phyloP scores from a whole-genome alignment of 2,888 invertebrate genomes.

The Plutella xylostella region DNA sequence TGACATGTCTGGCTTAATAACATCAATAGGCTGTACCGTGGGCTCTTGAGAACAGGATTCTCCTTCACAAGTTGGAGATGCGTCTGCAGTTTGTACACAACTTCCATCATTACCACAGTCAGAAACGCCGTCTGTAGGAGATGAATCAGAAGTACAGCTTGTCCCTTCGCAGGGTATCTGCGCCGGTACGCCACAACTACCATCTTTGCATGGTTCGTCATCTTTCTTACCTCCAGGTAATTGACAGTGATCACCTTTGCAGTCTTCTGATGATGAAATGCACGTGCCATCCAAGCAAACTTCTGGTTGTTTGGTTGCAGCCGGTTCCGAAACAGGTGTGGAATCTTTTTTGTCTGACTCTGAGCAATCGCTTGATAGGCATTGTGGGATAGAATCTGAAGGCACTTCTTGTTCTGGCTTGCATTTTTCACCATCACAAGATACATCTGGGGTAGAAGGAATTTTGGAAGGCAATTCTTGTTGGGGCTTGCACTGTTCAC shows the following conservation, averaged over 20 bases:
- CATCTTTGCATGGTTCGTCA: conserved; percentile 25
- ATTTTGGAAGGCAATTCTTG: too few species aligned
- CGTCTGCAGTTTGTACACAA: conserved; percentile 15
- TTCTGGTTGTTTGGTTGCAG: conserved; percentile 15
- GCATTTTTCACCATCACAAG: conserved; percentile 43
- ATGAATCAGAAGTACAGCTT: conserved; percentile 18
- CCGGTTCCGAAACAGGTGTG: neutral
- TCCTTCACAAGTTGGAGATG: conserved; percentile 22
- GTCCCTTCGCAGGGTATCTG: conserved; percentile 20
- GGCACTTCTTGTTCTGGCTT: conserved; percentile 27
- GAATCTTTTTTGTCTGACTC: conserved; percentile 26
- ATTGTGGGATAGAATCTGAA: conserved; percentile 19
- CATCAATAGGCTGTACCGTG: too few species aligned
- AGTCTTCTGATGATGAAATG: conserved; percentile 18
- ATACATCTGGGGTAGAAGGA: conserved; percentile 30
- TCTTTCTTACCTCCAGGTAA: neutral
- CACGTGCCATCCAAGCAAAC: conserved; percentile 21
- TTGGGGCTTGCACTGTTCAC: conserved; percentile 20
- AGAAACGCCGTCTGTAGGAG: conserved; percentile 15
- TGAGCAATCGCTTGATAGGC: conserved; percentile 26
- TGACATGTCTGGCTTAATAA: conserved; percentile 14
- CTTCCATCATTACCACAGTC: conserved; percentile 21
- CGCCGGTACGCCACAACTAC: conserved; percentile 22
- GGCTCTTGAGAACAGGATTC: conserved; percentile 11
- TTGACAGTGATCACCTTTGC: conserved; percentile 11